Percentiles rank a stretch among this genome's conserved stretches.
These are phyloP conservation scores for Sitta carolinensis DNA, from an alignment of 2,797 vertebrate genomes.

Conservation along the genomic window DNA sequence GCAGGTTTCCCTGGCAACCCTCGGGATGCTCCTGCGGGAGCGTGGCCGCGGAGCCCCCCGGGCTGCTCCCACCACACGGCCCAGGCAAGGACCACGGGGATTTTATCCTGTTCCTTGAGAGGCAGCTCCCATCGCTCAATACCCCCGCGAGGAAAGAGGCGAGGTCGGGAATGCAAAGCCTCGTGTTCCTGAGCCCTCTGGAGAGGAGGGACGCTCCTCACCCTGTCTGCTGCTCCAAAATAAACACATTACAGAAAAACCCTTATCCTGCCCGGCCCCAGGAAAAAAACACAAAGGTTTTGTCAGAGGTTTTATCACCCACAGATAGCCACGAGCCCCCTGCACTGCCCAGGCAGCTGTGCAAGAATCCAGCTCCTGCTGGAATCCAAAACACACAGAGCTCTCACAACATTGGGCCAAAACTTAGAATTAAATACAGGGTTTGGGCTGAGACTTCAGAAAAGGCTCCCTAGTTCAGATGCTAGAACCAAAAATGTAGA, in stretches of 20 bases:
- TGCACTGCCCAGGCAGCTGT: not conserved
- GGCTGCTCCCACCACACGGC: fast-evolving
- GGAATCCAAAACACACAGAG: too few species aligned
- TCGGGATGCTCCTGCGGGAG: fast-evolving
- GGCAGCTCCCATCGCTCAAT: not conserved
- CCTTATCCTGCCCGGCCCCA: not conserved
- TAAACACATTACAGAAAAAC: not conserved
- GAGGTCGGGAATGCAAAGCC: not conserved
- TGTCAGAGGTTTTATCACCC: not conserved
- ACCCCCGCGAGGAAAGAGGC: not conserved
- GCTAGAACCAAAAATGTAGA: too few species aligned
- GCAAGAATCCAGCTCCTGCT: too few species aligned
- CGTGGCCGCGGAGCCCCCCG: fast-evolving
- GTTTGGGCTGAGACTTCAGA: too few species aligned
- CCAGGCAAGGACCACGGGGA: not conserved
- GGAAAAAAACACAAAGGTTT: not conserved
- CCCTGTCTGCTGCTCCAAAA: not conserved
- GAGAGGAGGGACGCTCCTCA: not conserved
- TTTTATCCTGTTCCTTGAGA: not conserved
- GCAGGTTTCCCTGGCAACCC: not conserved
- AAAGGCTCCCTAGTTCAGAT: too few species aligned
- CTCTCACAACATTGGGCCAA: too few species aligned
- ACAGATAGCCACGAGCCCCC: not conserved
- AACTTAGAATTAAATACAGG: too few species aligned
- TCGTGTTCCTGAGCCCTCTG: fast-evolving